Evolutionary conservation across 2,113 vertebrate genomes (phyloP), one percentile per base, ranked within the genome.

Genomic region (Eubucco bourcierii): DNA sequence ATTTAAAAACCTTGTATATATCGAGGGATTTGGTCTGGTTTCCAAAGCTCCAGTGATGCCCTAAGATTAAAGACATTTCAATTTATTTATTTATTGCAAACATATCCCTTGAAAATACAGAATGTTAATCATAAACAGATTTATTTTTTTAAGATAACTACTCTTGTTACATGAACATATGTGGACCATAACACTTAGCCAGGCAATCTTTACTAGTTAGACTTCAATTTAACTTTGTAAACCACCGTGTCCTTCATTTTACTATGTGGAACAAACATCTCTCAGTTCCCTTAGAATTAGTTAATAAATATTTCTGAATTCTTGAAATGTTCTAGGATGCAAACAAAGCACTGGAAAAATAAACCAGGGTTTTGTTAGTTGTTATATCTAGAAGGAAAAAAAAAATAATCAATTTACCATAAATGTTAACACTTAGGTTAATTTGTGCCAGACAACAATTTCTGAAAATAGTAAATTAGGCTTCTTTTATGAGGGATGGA

Each of bases 291-390:
- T 71, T 63, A 74, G 86, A 94, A 90, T 87, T 84, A 80, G 74
- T 93, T 90, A 88, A 96, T 78, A 90, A 94, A 89, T 66, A 88
- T 68, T 84, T 80, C 23, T 64, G 71, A 77, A 87, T 89, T 86
- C 66, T 80, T 97, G 97, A 94, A 97, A 96, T 96, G 90, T 86
- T 97, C 85, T 88, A 90, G 93, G 73, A 86, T 84, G 83, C 66
- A 55, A 88, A 90, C 31, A 75, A 83, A 95, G 91, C 72, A 87
- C 80, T 83, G 78, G 88, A 71, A 95, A 92, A 63, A 73, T 93
- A 94, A 91, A 95, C 58, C 82, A 85, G 31, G 25, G 71, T 82
- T 81, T 86, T 89, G 56, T 94, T 90, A 67, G 84, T 86, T 95
- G 31, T 85, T 92, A 66, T 34, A 60, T 53, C 71, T 81, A 81